Conservation (phyloP, 2,113 vertebrate species). For the Riparia riparia region DNA sequence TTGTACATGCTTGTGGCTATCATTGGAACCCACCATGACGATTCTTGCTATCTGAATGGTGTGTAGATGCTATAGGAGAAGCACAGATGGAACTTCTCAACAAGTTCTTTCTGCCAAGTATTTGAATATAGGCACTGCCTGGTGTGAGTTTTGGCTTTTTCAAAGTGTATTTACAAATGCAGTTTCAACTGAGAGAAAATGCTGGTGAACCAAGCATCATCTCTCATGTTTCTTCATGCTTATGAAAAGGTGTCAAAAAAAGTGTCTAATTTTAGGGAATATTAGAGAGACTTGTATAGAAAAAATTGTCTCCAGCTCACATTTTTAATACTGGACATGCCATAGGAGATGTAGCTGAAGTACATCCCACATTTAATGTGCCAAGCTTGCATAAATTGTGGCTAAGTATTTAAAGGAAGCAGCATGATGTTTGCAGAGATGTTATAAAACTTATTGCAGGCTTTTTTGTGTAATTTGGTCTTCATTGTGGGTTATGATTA, state of each 20-base stretch:
- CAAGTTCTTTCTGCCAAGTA: not conserved
- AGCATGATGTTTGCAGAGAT: not conserved
- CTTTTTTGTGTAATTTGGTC: not conserved
- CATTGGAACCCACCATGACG: not conserved
- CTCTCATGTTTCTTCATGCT: not conserved
- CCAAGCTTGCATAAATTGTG: not conserved
- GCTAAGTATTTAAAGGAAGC: not conserved
- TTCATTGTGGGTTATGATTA: not conserved
- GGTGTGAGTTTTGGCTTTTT: not conserved
- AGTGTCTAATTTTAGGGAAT: not conserved
- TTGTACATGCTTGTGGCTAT: not conserved
- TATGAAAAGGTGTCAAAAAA: not conserved
- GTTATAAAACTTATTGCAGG: not conserved
- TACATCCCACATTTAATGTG: not conserved
- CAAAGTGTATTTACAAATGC: not conserved
- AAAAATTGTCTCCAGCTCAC: not conserved
- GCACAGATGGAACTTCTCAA: not conserved
- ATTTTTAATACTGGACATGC: not conserved
- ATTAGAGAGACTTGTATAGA: not conserved
- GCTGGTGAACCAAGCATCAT: not conserved
- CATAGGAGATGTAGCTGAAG: not conserved
- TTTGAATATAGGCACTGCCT: not conserved
- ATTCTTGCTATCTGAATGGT: not conserved
- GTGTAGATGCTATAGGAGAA: not conserved
- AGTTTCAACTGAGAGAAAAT: not conserved